Conservation (phyloP, 2,113 vertebrate species). For the Crotalus viridis region DNA sequence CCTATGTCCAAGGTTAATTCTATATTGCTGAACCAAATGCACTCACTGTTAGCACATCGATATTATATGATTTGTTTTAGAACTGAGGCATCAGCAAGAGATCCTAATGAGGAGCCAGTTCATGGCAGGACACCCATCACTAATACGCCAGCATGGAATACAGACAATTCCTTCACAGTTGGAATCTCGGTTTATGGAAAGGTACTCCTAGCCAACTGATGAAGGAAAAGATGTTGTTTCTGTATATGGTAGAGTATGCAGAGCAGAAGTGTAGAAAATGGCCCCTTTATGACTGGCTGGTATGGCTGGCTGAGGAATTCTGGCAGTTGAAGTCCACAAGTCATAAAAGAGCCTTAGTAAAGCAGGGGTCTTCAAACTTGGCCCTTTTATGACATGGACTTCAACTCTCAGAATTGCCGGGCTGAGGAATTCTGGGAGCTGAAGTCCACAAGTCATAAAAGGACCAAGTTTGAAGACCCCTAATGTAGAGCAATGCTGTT, state of each 20-base stretch:
- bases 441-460: not conserved
- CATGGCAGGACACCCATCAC: conserved; percentile 85
- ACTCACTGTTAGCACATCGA: not conserved
- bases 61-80: conserved; percentile 65
- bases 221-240: not conserved
- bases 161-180: conserved; percentile 81
- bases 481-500: not conserved
- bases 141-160: conserved; percentile 82
- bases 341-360: not conserved
- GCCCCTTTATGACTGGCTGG: too few relatives aligned
- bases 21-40: not conserved
- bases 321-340: too few relatives aligned
- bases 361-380: not conserved
- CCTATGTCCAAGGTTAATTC: not conserved
- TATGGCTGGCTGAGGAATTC: too few relatives aligned
- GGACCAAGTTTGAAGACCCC: not conserved
- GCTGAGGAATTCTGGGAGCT: not conserved
- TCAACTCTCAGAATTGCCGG: not conserved
- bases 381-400: not conserved
- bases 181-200: conserved; percentile 83
- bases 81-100: conserved; percentile 85
- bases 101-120: conserved; percentile 85
- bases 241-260: not conserved
- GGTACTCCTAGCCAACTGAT: conserved; percentile 64
- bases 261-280: not conserved